These are phyloP conservation scores for Brachionus sp. DNA, from an alignment of 1,140 invertebrate species.

Conservation along the genomic window DNA sequence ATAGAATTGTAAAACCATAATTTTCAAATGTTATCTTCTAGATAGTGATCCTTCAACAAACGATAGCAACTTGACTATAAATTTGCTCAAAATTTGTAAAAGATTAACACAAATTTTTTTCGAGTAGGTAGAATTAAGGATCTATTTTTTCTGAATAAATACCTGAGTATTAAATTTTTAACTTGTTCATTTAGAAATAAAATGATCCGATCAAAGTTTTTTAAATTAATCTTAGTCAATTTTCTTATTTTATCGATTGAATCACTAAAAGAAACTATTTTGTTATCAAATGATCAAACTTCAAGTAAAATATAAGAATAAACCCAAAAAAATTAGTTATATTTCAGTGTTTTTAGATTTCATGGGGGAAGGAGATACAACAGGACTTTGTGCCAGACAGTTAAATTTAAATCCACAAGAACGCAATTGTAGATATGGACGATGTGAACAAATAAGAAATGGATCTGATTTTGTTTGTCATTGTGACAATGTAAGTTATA, in stretches of 20 bases:
- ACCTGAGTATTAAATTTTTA: background rate
- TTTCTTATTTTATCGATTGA: background rate
- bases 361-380: background rate
- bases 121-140: background rate
- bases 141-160: background rate
- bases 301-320: background rate
- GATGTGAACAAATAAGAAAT: constrained; percentile 38
- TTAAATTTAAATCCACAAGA: background rate
- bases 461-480: constrained; percentile 45
- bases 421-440: constrained; percentile 43
- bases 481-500: constrained; percentile 22
- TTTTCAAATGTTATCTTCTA: background rate
- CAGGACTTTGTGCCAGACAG: background rate
- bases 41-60: constrained; percentile 3
- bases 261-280: background rate
- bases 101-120: background rate
- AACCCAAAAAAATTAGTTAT: background rate
- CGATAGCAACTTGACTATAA: background rate
- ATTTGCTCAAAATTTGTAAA: background rate
- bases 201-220: background rate
- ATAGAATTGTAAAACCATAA: background rate
- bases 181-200: background rate
- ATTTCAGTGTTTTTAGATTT: background rate
- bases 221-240: background rate
- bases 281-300: background rate